Evolutionary conservation across 2,113 vertebrate species (phyloP), one percentile per base, ranked within the genome.

Genomic region (Clupea harengus): DNA sequence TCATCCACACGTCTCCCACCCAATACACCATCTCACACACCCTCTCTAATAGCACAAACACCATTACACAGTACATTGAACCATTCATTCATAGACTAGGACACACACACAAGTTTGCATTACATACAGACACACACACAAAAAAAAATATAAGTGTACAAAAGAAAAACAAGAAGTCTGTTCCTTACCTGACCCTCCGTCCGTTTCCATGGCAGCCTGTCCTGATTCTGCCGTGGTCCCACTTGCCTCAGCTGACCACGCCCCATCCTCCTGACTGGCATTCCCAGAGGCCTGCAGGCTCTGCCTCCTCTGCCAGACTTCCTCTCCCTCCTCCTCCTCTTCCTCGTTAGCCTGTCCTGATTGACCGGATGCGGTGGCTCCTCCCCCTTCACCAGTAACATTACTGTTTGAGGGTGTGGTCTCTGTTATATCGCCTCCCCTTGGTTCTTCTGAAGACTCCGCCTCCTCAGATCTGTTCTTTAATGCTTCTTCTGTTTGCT

Each of bases 281-380:
- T 89, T 94, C 57, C 93, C 91, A 0, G 95, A 91, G 0, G 92
- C 94, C 91, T 95, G 95, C 82, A 96, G 85, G 87, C 95, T 96
- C 22, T 50, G 94, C 88, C 97, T 96, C 88, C 96, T 96, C 87
- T 95, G 96, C 97, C 97, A 98, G 85, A 98, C 92, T 85, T 96
- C 95, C 64, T 91, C 89, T 0, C 89, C 92, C 75, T 94, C 95
- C 9, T 94, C 86, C 47, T 85, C 88, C 0, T 86, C 83, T 39
- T 67, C 88, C 1, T 80, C 50, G 82, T 85, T 28, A 57, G 47
- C 67, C 45, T 39, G 82, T 49, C 86, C 88, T 17, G 84, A 50
- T 6, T 86, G 86, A 9, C 85, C 49, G 32, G 83, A 84, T 67
- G 87, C 90, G 1, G 86, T 83, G 15, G 91, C 93, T 28, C 91